Evolutionary conservation across 2,113 vertebrate genomes (phyloP).

Genomic region (Dipodomys ordii): DNA sequence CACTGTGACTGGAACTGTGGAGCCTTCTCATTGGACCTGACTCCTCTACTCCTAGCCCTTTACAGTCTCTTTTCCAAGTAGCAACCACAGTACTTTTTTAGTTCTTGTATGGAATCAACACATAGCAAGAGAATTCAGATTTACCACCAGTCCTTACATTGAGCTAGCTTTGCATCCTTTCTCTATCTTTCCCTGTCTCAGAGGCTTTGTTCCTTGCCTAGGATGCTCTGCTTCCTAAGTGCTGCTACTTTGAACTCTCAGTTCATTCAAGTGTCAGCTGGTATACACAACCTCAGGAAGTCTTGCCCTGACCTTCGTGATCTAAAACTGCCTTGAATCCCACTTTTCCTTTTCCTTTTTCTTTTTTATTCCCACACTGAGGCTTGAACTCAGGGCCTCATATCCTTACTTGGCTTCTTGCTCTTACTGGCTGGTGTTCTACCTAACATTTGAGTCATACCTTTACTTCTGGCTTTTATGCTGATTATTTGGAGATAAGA

Average conservation of each 20-base stretch:
- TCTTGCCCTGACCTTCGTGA: not conserved
- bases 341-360: constrained; percentile 43
- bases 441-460: too few relatives aligned
- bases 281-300: not conserved
- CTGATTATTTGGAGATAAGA: too few relatives aligned
- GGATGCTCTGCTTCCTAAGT: not conserved
- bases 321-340: not conserved
- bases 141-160: not conserved
- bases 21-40: not conserved
- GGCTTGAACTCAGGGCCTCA: too few relatives aligned
- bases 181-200: not conserved
- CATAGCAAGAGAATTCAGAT: not conserved
- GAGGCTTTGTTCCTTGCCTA: not conserved
- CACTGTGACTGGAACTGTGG: not conserved
- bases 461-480: too few relatives aligned
- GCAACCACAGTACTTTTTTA: not conserved
- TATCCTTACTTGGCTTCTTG: too few relatives aligned
- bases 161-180: not conserved
- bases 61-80: not conserved
- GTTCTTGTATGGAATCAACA: not conserved
- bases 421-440: too few relatives aligned
- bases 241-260: not conserved
- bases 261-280: not conserved
- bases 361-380: constrained; percentile 43
- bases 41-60: not conserved